Evolutionary conservation across 1,140 invertebrate species (phyloP).

Genomic region (Conus ventricosus): DNA sequence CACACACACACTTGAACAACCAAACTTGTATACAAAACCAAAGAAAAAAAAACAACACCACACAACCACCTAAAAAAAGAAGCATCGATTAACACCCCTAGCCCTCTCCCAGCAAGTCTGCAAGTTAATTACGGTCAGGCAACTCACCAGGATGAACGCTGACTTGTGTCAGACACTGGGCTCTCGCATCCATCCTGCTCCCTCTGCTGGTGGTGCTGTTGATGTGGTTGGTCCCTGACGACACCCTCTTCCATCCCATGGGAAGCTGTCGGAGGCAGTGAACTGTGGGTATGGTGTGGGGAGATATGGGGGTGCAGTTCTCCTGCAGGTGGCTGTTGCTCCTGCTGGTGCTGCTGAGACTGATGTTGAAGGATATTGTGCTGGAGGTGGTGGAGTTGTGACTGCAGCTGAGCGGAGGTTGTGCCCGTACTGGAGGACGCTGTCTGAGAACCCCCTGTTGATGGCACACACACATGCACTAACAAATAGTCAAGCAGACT

Average conservation of each 20-base stretch:
- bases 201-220: neutral
- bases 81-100: no score
- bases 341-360: constrained; percentile 26
- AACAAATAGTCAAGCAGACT: no score
- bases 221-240: neutral
- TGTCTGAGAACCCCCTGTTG: neutral
- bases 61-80: neutral
- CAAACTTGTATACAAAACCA: no score
- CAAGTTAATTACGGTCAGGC: no score
- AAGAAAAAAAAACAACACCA: no score
- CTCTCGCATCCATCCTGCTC: constrained; percentile 48
- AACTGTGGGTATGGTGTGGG: constrained; percentile 19
- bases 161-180: constrained; percentile 60
- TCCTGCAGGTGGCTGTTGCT: constrained; percentile 18
- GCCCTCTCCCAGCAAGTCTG: no score
- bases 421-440: constrained; percentile 31
- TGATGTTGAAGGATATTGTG: constrained; percentile 37
- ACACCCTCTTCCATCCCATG: constrained; percentile 29
- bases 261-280: neutral
- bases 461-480: neutral
- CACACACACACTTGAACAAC: no score
- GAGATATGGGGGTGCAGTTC: neutral
- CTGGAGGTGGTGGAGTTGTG: constrained; percentile 18
- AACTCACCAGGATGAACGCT: constrained; percentile 55
- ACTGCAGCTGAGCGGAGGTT: constrained; percentile 28